A percentile compares a stretch with the other conserved stretches of the same genome.
Conservation (phyloP, 1,140 invertebrate genomes). For the Asbolus verrucosus region DNA sequence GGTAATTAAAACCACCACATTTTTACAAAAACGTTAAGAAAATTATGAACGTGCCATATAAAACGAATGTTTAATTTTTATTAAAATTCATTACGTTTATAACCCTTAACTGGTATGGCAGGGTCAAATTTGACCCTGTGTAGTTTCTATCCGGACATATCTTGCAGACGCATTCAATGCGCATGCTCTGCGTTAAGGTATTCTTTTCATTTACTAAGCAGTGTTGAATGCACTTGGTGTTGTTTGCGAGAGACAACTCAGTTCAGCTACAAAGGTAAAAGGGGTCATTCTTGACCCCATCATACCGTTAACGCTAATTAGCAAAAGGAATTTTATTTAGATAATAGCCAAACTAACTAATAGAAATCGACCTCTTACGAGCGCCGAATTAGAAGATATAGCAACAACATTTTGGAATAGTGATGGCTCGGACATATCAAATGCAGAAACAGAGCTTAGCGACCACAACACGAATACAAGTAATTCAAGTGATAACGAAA, state of each 20-base stretch:
- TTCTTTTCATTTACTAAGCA: neutral
- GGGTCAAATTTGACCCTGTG: constrained; percentile 7
- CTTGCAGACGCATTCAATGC: neutral
- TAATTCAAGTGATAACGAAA: neutral
- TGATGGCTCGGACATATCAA: neutral
- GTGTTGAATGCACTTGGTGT: neutral
- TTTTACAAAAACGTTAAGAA: no score
- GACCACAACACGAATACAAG: neutral
- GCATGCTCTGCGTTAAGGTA: neutral
- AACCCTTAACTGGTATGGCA: constrained; percentile 11
- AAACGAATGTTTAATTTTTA: no score
- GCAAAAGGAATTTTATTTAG: neutral
- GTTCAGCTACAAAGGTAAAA: no score
- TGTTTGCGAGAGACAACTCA: neutral
- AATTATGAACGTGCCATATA: no score
- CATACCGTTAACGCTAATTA: neutral
- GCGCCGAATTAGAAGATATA: no score
- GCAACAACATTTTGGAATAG: no score
- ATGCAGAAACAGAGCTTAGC: neutral
- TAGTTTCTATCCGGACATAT: neutral
- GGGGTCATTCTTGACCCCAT: neutral
- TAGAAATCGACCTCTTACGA: neutral
- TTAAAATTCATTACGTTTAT: neutral
- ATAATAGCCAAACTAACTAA: neutral
- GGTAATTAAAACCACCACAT: no score